Percentiles rank a stretch among this genome's conserved stretches.
Conservation (phyloP, 2,797 vertebrate species). For the Loris lydekkerianus region DNA sequence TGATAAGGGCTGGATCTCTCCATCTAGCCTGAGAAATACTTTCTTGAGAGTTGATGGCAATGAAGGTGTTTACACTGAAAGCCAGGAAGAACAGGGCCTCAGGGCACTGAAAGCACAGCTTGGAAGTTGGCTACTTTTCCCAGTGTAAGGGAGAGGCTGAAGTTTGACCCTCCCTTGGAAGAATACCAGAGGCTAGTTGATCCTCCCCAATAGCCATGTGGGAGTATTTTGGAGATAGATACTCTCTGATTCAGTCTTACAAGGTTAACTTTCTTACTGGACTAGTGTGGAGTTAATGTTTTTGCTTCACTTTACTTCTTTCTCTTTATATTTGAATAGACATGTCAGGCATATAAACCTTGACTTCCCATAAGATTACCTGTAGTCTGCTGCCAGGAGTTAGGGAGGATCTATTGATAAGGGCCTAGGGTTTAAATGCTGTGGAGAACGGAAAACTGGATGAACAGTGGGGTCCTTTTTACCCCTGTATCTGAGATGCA, state of each 20-base stretch:
- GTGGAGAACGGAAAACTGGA: constrained; percentile 43
- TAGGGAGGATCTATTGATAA: background rate
- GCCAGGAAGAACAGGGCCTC: background rate
- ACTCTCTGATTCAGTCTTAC: constrained; percentile 8
- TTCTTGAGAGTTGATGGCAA: constrained; percentile 44
- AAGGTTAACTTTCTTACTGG: constrained; percentile 22
- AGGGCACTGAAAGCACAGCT: background rate
- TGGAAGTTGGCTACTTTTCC: constrained; percentile 44
- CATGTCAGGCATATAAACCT: background rate
- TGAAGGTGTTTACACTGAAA: constrained; percentile 29
- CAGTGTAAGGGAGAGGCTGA: constrained; percentile 29
- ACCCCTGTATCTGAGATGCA: background rate
- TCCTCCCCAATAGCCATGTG: background rate
- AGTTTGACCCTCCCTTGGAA: constrained; percentile 45
- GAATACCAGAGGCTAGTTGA: constrained; percentile 41
- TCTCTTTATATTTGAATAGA: constrained; percentile 35
- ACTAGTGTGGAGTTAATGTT: background rate
- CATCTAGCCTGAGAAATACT: constrained; percentile 50
- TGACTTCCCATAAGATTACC: constrained; percentile 17
- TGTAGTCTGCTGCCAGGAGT: constrained; percentile 9
- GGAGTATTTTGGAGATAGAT: constrained; percentile 52
- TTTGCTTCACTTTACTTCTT: background rate
- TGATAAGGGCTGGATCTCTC: constrained; percentile 62
- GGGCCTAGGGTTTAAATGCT: constrained; percentile 26
- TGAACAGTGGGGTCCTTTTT: constrained; percentile 46